Evolutionary conservation across 1,140 invertebrate genomes (phyloP).

Genomic region (Heterodera schachtii): DNA sequence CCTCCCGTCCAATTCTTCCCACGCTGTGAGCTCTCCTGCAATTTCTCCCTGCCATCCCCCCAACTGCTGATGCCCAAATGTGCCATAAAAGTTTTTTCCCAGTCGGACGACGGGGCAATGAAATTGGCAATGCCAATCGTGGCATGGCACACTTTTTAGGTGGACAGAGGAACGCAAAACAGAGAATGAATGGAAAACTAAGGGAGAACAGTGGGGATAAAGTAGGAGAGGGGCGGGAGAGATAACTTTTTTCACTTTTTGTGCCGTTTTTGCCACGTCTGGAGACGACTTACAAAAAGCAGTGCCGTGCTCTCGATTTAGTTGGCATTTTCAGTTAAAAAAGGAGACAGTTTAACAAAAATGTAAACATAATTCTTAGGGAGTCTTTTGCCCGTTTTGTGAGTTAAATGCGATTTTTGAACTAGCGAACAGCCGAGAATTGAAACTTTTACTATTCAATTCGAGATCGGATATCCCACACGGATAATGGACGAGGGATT

Average conservation of each 20-base stretch:
- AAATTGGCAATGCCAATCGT: neutral
- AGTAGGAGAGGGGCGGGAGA: too few relatives aligned
- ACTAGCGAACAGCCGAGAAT: too few relatives aligned
- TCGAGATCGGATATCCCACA: too few relatives aligned
- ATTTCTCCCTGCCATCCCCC: neutral
- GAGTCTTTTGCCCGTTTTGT: too few relatives aligned
- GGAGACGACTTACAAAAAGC: neutral
- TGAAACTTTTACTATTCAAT: too few relatives aligned
- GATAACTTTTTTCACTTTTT: neutral
- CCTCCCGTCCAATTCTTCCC: neutral
- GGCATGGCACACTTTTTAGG: neutral
- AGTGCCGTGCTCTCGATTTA: neutral
- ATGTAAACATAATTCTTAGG: too few relatives aligned
- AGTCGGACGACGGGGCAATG: neutral
- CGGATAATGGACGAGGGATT: too few relatives aligned
- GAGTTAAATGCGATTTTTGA: too few relatives aligned
- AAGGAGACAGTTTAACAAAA: too few relatives aligned
- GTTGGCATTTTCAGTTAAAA: neutral
- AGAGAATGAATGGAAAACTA: neutral
- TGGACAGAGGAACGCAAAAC: neutral
- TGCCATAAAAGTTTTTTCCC: neutral
- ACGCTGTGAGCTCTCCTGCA: neutral
- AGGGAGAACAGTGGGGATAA: too few relatives aligned
- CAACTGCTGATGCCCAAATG: neutral
- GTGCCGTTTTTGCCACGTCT: neutral